Percentiles rank a stretch among this genome's conserved stretches.
These are phyloP conservation scores for Xanthorhoe spadicearia DNA, from an alignment of 2,888 invertebrate species.

Conservation along the genomic window DNA sequence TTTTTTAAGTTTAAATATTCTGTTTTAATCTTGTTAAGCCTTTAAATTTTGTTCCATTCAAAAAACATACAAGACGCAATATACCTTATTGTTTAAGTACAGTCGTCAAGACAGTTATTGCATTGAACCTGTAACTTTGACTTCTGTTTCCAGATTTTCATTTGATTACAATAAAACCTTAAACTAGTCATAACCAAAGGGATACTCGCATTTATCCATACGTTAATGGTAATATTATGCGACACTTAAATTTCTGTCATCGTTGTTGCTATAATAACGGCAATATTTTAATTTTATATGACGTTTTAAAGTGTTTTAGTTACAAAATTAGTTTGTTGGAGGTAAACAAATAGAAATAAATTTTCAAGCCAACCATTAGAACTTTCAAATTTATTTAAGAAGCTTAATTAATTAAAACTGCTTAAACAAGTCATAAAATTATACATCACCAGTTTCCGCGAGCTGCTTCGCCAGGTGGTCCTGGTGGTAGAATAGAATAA, in stretches of 20 bases:
- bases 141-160: not conserved
- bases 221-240: conserved; percentile 58
- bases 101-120: not conserved
- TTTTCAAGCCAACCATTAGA: not conserved
- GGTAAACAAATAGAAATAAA: not conserved
- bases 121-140: not conserved
- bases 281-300: conserved; percentile 55
- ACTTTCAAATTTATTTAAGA: not conserved
- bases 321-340: not conserved
- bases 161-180: not conserved
- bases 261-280: conserved; percentile 49
- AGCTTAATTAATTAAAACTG: not conserved
- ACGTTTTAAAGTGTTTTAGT: conserved; percentile 25
- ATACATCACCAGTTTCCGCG: too few species aligned
- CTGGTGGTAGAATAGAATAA: too few species aligned
- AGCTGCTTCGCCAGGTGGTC: too few species aligned
- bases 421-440: too few species aligned
- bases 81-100: not conserved
- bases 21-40: too few species aligned
- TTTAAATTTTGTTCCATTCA: too few species aligned
- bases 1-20: too few species aligned
- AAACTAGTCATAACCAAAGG: conserved; percentile 40
- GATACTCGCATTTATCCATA: conserved; percentile 44
- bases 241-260: conserved; percentile 53
- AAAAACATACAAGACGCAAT: too few species aligned